Base-by-base conservation (phyloP, 2,113 vertebrate species). In the Gnathonemus echidnorhynchus region DNA sequence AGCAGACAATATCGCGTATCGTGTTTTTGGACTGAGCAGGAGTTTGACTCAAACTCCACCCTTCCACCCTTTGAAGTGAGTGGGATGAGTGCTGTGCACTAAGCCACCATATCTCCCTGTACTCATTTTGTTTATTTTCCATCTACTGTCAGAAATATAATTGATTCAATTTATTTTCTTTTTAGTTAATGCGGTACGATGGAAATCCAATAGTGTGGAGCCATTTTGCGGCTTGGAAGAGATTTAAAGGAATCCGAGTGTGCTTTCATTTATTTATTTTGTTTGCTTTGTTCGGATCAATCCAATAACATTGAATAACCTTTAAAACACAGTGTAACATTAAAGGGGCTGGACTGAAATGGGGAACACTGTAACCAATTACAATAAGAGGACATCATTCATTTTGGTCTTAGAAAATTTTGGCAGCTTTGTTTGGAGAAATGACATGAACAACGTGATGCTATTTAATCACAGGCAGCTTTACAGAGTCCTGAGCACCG, bases 271-370 rank as follows among this genome's bases (percentile, higher is more conserved):
- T 10, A 35, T 88, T 88, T 56, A 88, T 39, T 56, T 80, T 42
- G 74, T 80, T 80, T 8, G 39, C 74, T 56, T 88, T 88, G 15
- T 92, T 91, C 94, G 91, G 94, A 93, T 92, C 94, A 91, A 94
- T 94, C 92, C 93, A 80, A 7, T 35, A 95, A 94, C 92, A 95
- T 93, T 90, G 94, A 95, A 95, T 95, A 94, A 93, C 91, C 93
- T 92, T 93, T 94, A 92, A 93, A 94, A 96, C 94, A 95, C 94
- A 91, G 91, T 90, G 91, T 94, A 91, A 95, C 95, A 94, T 93
- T 93, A 92, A 95, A 91, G 89, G 94, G 93, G 91, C 90, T 90
- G 94, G 92, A 91, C 92, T 93, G 92, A 93, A 94, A 94, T 94
- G 92, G 93, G 90, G 94, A 89, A 95, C 95, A 95, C 93, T 93